These are phyloP conservation scores for Benitochromis conjunctus DNA, from an alignment of 2,113 vertebrate genomes.

Conservation along the genomic window DNA sequence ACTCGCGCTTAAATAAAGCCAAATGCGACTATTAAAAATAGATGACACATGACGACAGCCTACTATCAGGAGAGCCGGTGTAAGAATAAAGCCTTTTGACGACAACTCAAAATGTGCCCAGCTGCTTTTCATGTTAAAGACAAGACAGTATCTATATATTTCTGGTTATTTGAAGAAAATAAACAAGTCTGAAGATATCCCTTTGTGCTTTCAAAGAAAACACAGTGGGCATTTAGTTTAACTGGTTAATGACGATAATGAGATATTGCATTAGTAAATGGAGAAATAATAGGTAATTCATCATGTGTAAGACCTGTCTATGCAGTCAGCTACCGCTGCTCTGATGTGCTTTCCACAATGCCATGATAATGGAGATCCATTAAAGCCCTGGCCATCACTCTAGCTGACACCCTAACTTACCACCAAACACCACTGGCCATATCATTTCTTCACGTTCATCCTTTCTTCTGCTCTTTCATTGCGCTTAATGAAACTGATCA, in stretches of 20 bases:
- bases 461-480: not conserved
- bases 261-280: not conserved
- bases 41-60: not conserved
- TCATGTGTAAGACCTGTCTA: not conserved
- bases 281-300: not conserved
- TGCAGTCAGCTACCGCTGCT: not conserved
- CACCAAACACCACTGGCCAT: not conserved
- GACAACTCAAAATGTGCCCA: not conserved
- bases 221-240: not conserved
- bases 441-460: not conserved
- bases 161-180: not conserved
- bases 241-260: not conserved
- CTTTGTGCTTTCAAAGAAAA: not conserved
- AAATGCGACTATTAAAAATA: not conserved
- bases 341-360: not conserved
- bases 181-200: not conserved
- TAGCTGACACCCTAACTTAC: not conserved
- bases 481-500: conserved; percentile 28
- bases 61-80: not conserved
- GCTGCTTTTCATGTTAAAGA: not conserved
- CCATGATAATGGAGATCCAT: not conserved
- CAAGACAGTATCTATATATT: not conserved
- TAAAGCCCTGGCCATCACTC: not conserved
- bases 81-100: not conserved
- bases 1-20: not conserved